Evolutionary conservation across 1,140 invertebrate genomes (phyloP), one percentile per base, ranked within the genome.

Genomic region (Cydia amplana): DNA sequence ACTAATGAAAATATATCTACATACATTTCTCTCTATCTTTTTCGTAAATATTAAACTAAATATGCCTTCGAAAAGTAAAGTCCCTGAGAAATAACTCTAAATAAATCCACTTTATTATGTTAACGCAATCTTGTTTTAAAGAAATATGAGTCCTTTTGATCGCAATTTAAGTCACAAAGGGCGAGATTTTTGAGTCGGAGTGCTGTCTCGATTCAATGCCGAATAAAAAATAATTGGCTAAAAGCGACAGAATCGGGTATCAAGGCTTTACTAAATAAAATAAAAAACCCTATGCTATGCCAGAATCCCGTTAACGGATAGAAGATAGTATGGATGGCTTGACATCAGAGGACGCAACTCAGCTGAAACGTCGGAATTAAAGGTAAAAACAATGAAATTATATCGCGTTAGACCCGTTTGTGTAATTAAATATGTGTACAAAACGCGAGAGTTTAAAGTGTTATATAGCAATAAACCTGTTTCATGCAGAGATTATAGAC

Each of bases 101-200:
- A 60, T 23, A 60, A 60, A 60, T 60, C 9, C n/a, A 60, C 20
- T 60, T 60, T 23, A 60, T 23, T 60, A 60, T 60, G 55, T 9
- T 23, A 60, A 60, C 55, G 20, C 20, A 60, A 23, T 60, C 55
- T 60, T 60, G 55, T 60, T 60, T 23, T 23, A 23, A 60, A 51
- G 49, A 51, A 60, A 60, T 60, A 23, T 23, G 20, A 23, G 20
- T 60, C 55, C 18, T 60, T 60, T 60, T 60, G 55, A 60, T 60
- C 55, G 23, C 2, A 60, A 23, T 60, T 23, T 9, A 60, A 20
- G 55, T n/a, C 55, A 23, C 23, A 23, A 60, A 23, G 9, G 55
- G 20, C 55, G 55, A 60, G 20, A 60, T 23, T 20, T 60, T 60
- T 60, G 18, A 60, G 9, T 23, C 23, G 23, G 20, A 10, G 55